Base-by-base conservation (phyloP, 1,140 invertebrate species). In the Pogonomyrmex californicus region DNA sequence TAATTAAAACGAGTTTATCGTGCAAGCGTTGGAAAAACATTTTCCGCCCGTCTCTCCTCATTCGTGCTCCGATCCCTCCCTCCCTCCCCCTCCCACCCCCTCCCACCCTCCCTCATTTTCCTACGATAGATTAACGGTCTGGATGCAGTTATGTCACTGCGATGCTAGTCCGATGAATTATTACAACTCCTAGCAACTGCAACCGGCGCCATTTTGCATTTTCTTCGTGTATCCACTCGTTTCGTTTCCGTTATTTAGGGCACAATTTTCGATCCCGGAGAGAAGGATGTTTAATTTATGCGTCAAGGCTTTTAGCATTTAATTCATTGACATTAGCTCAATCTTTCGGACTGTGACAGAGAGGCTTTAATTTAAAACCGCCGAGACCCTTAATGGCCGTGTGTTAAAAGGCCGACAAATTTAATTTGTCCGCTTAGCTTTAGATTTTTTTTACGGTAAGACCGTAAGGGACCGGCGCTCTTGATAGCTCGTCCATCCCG, bases 1-100 rank as follows among this genome's bases (percentile, higher is more conserved):
- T 83, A 83, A 83, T 83, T 75, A 75, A 83, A 83, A 83, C 44
- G 56, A 83, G 68, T 83, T 83, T 83, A 83, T 83, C 68, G 79
- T 75, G 54, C 54, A 54, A 83, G 68, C 56, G 79, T 60, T 54
- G 79, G 79, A 73, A 82, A 82, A 82, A 82, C 79, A 81, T 68
- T 81, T 68, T 68, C 63, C 63, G 41, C 41, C 36, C 23, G 23
- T 56, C 65, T 17, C 77, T 30, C n/a, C 23, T 3, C 44, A 14
- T 47, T 23, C n/a, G 23, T 33, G 33, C 9, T 14, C 7, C 23
- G 12, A 33, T 7, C 9, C n/a, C 2, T 7, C 9, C 5, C 6
- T 9, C 51, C 10, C 12, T 1, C 2, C 1, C 5, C 33, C 3
- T 1, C 38, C n/a, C 41, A 17, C 1, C 7, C n/a, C n/a, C 41